Conservation (phyloP, 2,113 vertebrate species). For the Colossoma macropomum region DNA sequence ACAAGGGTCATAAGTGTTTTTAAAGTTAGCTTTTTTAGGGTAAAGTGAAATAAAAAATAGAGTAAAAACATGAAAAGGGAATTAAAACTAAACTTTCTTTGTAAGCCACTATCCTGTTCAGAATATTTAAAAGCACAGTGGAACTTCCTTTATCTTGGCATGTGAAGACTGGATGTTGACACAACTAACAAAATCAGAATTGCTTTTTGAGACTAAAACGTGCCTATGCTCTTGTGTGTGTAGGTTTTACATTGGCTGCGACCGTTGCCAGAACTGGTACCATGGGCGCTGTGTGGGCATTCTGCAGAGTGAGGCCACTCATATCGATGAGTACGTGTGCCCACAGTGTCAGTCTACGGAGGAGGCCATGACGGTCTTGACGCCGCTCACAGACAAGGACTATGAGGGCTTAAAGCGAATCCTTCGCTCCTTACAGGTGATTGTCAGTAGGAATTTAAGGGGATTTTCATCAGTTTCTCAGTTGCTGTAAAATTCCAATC, state of each 20-base stretch:
- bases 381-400: constrained; percentile 95
- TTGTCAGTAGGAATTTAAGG: constrained; percentile 48
- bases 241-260: constrained; percentile 98
- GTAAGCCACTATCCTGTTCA: background rate
- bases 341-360: constrained; percentile 98
- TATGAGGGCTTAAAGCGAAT: constrained; percentile 94
- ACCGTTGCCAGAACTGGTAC: constrained; percentile 99
- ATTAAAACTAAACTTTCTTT: too few relatives aligned
- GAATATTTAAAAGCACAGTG: too few relatives aligned
- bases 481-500: too few relatives aligned
- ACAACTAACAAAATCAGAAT: background rate
- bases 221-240: background rate
- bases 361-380: constrained; percentile 98
- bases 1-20: too few relatives aligned
- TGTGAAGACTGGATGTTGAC: too few relatives aligned
- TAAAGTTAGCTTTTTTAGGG: too few relatives aligned
- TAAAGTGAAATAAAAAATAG: too few relatives aligned
- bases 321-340: constrained; percentile 97
- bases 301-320: constrained; percentile 95
- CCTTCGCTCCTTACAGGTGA: constrained; percentile 92
- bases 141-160: too few relatives aligned
- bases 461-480: too few relatives aligned
- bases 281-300: constrained; percentile 98
- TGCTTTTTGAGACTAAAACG: background rate
- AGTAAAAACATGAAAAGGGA: too few relatives aligned